Evolutionary conservation across 2,888 invertebrate species (phyloP).

Genomic region (Masnerella sp.): DNA sequence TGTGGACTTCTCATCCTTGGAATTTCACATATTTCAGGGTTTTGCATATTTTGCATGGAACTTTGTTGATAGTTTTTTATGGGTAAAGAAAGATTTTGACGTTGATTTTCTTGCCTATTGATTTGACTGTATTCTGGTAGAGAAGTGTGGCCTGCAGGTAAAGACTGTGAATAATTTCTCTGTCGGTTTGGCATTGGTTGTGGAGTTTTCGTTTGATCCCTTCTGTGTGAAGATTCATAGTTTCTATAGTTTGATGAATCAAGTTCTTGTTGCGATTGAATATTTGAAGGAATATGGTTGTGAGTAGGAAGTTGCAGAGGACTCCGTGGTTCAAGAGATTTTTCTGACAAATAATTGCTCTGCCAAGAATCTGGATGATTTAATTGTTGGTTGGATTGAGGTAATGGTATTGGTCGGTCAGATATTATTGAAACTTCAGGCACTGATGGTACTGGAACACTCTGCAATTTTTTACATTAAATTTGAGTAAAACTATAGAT

Average conservation of each 20-base stretch:
- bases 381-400: slow-evolving; percentile 1
- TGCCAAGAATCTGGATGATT: neutral
- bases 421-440: slow-evolving; percentile 73
- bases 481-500: too few relatives aligned
- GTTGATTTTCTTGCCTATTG: neutral
- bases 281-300: too few relatives aligned
- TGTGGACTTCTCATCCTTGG: neutral
- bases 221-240: neutral
- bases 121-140: slow-evolving; percentile 20
- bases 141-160: neutral
- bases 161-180: neutral
- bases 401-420: slow-evolving; percentile 61
- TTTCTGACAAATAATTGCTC: too few relatives aligned
- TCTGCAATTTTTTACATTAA: slow-evolving; percentile 52
- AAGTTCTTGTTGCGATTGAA: too few relatives aligned
- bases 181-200: neutral
- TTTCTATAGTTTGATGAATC: too few relatives aligned
- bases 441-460: slow-evolving; percentile 66
- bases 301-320: too few relatives aligned
- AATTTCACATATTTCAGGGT: neutral
- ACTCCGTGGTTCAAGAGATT: too few relatives aligned
- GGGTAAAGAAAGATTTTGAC: slow-evolving; percentile 11
- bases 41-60: neutral
- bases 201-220: neutral
- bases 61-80: neutral